Evolutionary conservation across 1,140 invertebrate species (phyloP).

Genomic region (Drosophila mayri): DNA sequence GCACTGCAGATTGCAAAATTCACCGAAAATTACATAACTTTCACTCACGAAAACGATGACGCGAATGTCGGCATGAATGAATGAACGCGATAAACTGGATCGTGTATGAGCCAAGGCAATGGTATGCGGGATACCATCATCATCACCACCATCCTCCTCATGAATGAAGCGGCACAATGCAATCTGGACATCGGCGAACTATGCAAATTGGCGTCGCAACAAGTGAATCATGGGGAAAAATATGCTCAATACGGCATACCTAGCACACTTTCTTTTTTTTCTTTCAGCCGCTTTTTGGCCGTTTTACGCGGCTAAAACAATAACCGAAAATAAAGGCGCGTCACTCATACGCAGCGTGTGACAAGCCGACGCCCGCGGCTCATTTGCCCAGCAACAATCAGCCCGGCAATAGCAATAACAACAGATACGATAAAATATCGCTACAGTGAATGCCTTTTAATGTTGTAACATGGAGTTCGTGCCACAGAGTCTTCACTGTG

Average conservation of each 20-base stretch:
- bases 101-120: constrained; percentile 38
- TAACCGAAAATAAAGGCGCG: constrained; percentile 82
- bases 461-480: not conserved
- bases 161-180: constrained; percentile 39
- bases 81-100: constrained; percentile 73
- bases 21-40: constrained; percentile 75
- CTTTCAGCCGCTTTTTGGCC: constrained; percentile 12
- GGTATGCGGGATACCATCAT: constrained; percentile 26
- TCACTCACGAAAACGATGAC: constrained; percentile 68
- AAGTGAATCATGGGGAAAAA: constrained; percentile 67
- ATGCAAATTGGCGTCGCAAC: constrained; percentile 65
- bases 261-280: constrained; percentile 77
- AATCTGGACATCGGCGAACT: constrained; percentile 33
- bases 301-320: constrained; percentile 78
- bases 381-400: constrained; percentile 58
- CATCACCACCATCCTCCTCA: constrained; percentile 48
- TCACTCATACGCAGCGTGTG: constrained; percentile 81
- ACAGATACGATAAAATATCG: not conserved
- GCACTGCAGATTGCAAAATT: constrained; percentile 75
- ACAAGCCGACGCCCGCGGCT: constrained; percentile 72
- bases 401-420: constrained; percentile 44
- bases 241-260: constrained; percentile 54
- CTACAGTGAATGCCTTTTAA: not conserved
- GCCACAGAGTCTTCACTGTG: not conserved
- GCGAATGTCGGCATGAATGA: constrained; percentile 56